phyloP scores from a whole-genome alignment of 2,888 invertebrate species.

The Chloroclystis v-ata region DNA sequence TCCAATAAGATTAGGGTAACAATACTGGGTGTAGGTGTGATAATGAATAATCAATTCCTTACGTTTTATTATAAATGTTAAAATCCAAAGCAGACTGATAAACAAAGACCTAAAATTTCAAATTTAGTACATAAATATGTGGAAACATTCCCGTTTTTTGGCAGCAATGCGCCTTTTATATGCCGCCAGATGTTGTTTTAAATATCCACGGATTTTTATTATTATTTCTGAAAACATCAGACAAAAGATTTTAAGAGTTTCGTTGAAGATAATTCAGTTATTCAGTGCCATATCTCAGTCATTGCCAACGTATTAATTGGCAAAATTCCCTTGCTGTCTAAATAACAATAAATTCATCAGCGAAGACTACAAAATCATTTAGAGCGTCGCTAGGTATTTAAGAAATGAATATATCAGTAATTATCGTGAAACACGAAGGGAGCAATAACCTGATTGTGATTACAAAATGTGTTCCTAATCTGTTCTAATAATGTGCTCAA shows the following conservation, averaged over 20 bases:
- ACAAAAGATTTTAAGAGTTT: conserved; percentile 3
- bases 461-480: no score
- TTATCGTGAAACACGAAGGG: not conserved
- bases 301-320: conserved; percentile 4
- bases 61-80: no score
- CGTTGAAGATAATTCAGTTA: conserved; percentile 1
- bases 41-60: not conserved
- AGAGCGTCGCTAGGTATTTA: not conserved
- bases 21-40: no score
- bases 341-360: conserved; percentile 4
- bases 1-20: no score
- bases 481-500: no score
- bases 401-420: not conserved
- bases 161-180: not conserved
- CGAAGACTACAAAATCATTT: not conserved
- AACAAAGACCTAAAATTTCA: conserved; percentile 12
- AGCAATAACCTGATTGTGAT: no score
- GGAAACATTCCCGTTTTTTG: not conserved
- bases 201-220: not conserved
- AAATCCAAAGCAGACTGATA: no score
- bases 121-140: conserved; percentile 2
- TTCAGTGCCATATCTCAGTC: conserved; percentile 2
- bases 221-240: not conserved
- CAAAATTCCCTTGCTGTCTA: conserved; percentile 1
- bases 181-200: not conserved